A percentile compares a stretch with the other conserved stretches of the same genome.
Evolutionary conservation across 1,140 invertebrate species (phyloP).

Genomic region (Eciton burchellii): DNA sequence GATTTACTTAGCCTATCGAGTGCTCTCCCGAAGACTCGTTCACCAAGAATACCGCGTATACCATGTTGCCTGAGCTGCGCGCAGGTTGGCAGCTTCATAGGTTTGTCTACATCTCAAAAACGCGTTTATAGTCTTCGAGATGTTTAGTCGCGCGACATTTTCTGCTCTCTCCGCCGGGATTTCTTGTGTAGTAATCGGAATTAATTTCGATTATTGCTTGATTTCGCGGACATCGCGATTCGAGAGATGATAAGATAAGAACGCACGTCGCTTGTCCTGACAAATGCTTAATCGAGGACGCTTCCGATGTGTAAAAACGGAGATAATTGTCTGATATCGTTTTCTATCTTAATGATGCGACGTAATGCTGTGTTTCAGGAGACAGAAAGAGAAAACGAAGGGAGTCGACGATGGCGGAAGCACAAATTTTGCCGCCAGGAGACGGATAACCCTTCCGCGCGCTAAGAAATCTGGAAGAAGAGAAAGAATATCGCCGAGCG

Average conservation of each 20-base stretch:
- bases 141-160: neutral
- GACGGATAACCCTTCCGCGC: conserved; percentile 27
- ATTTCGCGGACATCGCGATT: neutral
- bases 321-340: neutral
- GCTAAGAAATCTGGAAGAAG: conserved; percentile 33
- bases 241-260: conserved; percentile 3
- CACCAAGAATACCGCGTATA: conserved; percentile 73
- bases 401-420: neutral
- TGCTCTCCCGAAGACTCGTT: conserved; percentile 78
- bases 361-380: conserved; percentile 15
- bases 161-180: neutral
- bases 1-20: conserved; percentile 83
- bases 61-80: neutral
- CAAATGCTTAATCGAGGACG: no score
- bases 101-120: conserved; percentile 26
- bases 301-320: neutral
- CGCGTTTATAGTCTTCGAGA: neutral
- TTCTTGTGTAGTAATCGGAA: neutral
- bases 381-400: conserved; percentile 23
- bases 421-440: conserved; percentile 32
- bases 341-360: conserved; percentile 13
- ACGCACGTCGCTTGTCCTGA: no score
- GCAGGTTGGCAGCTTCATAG: neutral
- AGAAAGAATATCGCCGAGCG: conserved; percentile 52
- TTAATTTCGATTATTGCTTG: neutral